Conservation (phyloP, 2,888 invertebrate genomes). For the Druceiella hillmani region DNA sequence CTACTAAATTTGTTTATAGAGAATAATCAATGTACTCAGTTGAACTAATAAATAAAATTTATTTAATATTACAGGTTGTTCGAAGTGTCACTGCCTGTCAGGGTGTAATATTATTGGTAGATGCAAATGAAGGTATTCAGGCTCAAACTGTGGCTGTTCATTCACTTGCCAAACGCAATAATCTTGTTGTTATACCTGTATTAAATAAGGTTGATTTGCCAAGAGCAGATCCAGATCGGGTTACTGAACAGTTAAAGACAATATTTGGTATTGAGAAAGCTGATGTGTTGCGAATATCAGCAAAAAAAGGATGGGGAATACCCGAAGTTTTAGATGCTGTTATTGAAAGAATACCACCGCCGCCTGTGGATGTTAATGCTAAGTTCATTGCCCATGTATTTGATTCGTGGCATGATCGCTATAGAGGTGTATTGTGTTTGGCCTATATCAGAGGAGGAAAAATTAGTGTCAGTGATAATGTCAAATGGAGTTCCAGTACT, state of each 20-base stretch:
- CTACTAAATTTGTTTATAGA: neutral
- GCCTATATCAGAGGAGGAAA: slow-evolving; percentile 74
- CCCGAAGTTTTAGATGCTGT: slow-evolving; percentile 71
- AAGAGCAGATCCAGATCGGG: slow-evolving; percentile 80
- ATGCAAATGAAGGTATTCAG: slow-evolving; percentile 94
- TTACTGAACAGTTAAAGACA: slow-evolving; percentile 69
- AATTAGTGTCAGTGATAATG: slow-evolving; percentile 66
- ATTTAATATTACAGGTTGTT: slow-evolving; percentile 52
- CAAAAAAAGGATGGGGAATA: slow-evolving; percentile 85
- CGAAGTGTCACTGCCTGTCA: slow-evolving; percentile 90
- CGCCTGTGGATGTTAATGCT: slow-evolving; percentile 51
- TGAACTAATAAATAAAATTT: slow-evolving; percentile 4
- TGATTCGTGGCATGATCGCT: slow-evolving; percentile 92
- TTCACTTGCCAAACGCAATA: slow-evolving; percentile 78
- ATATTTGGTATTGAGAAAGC: slow-evolving; percentile 76
- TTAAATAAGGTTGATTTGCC: slow-evolving; percentile 96
- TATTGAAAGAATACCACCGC: slow-evolving; percentile 73
- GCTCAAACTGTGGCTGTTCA: slow-evolving; percentile 98
- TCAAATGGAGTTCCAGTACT: slow-evolving; percentile 64
- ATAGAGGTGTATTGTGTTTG: slow-evolving; percentile 73
- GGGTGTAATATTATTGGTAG: slow-evolving; percentile 90
- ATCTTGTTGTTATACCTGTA: slow-evolving; percentile 83
- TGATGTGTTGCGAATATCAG: slow-evolving; percentile 80
- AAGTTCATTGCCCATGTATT: slow-evolving; percentile 79
- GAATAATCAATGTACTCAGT: neutral